phyloP scores from a whole-genome alignment of 2,888 invertebrate genomes.

The Nymphalis c-album region DNA sequence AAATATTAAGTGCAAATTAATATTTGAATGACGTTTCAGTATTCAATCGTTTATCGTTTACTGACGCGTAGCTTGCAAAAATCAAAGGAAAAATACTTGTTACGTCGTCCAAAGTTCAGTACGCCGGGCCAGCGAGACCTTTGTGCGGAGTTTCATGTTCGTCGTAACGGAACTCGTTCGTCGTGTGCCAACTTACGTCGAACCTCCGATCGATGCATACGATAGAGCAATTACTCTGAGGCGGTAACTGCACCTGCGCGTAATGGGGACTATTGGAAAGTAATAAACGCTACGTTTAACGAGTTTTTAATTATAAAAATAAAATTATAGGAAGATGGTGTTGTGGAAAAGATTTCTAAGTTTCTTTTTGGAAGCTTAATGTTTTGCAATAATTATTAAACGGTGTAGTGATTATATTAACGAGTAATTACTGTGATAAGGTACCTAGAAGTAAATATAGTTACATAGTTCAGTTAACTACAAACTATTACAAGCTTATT shows the following conservation, averaged over 20 bases:
- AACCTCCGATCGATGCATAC: conserved; percentile 6
- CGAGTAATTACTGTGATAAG: too few species aligned
- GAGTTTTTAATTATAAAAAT: conserved; percentile 24
- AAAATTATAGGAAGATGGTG: neutral
- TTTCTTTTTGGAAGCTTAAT: neutral
- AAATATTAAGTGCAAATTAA: too few species aligned
- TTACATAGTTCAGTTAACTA: too few species aligned
- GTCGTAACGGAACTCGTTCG: conserved; percentile 3
- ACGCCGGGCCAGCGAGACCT: neutral
- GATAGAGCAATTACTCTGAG: conserved; percentile 5
- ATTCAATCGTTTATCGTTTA: too few species aligned
- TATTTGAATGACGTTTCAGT: too few species aligned
- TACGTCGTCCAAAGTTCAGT: neutral
- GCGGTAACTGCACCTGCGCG: conserved; percentile 12
- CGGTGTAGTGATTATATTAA: neutral
- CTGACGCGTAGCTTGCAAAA: neutral
- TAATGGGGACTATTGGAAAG: conserved; percentile 27
- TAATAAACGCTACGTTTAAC: conserved; percentile 20
- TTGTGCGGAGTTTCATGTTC: conserved; percentile 2
- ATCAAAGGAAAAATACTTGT: neutral
- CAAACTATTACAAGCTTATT: too few species aligned
- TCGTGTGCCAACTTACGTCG: conserved; percentile 4
- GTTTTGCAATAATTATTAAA: neutral
- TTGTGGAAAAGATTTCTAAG: neutral
- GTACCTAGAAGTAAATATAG: too few species aligned